These are phyloP conservation scores for Euleptes europaea DNA, from an alignment of 2,113 vertebrate genomes.

Conservation along the genomic window DNA sequence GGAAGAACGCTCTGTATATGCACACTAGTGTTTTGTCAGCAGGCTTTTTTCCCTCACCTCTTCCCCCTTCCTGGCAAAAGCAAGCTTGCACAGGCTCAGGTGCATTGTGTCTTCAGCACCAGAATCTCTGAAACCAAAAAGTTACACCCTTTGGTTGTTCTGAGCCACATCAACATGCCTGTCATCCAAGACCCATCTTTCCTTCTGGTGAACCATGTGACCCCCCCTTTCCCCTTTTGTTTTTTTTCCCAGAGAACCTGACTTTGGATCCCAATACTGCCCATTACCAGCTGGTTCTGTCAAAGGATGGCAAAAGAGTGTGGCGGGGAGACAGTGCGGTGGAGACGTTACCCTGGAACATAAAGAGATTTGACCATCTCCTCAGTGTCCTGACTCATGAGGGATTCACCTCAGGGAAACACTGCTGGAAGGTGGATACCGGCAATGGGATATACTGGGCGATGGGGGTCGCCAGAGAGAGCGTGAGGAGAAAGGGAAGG, in stretches of 20 bases:
- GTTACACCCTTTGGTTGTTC: no score
- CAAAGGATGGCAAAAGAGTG: slow-evolving; percentile 73
- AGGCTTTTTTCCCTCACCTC: no score
- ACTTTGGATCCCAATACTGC: slow-evolving; percentile 74
- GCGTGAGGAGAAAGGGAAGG: slow-evolving; percentile 76
- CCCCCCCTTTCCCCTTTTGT: no score
- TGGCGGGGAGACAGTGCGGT: slow-evolving; percentile 65
- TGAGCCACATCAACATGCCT: no score
- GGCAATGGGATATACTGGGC: slow-evolving; percentile 76
- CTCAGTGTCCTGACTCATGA: slow-evolving; percentile 73
- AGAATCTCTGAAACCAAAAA: no score
- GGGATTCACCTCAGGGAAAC: slow-evolving; percentile 63
- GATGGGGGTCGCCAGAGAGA: slow-evolving; percentile 73
- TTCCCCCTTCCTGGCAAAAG: no score
- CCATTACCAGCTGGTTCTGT: slow-evolving; percentile 68
- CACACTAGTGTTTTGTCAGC: no score
- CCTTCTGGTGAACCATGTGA: no score
- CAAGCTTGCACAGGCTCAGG: no score
- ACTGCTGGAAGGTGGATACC: slow-evolving; percentile 79
- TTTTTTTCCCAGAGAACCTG: slow-evolving; percentile 4
- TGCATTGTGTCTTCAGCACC: no score
- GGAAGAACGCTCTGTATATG: no score
- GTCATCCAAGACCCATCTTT: no score
- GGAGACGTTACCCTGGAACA: slow-evolving; percentile 56
- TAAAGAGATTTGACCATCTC: slow-evolving; percentile 70